Percentiles rank a stretch among this genome's conserved stretches.
Evolutionary conservation across 1,140 invertebrate species (phyloP).

Genomic region (Camponotus vicinus): DNA sequence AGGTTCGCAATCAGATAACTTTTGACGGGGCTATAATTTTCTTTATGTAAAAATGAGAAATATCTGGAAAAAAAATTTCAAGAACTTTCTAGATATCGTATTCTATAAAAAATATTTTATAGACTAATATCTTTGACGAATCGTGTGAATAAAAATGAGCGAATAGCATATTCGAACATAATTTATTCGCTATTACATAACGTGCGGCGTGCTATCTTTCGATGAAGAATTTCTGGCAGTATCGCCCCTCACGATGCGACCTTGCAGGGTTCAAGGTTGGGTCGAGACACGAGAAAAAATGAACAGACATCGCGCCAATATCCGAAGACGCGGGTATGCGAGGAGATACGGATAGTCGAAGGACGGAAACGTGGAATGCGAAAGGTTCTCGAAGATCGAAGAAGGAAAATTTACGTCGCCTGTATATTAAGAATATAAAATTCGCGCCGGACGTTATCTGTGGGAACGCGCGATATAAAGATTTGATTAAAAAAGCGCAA

Average conservation of each 20-base stretch:
- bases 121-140: neutral
- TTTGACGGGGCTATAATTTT: slow-evolving; percentile 12
- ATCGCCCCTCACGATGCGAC: neutral
- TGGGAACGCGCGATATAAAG: neutral
- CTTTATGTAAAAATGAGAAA: slow-evolving; percentile 23
- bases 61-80: slow-evolving; percentile 16
- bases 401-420: slow-evolving; percentile 22
- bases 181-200: slow-evolving; percentile 14
- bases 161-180: neutral
- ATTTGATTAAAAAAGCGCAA: slow-evolving; percentile 58
- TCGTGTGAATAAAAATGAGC: neutral
- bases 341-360: slow-evolving; percentile 16
- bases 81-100: neutral
- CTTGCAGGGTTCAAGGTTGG: slow-evolving; percentile 51
- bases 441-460: slow-evolving; percentile 22
- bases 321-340: slow-evolving; percentile 13
- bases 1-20: slow-evolving; percentile 32
- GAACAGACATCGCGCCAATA: slow-evolving; percentile 52
- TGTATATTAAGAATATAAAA: slow-evolving; percentile 47
- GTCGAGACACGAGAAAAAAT: slow-evolving; percentile 32
- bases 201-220: neutral
- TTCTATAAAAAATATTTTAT: slow-evolving; percentile 3
- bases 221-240: slow-evolving; percentile 26
- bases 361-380: slow-evolving; percentile 22
- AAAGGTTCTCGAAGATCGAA: slow-evolving; percentile 21